These are phyloP conservation scores for Hassar affinis DNA, from an alignment of 2,113 vertebrate genomes.

Conservation along the genomic window DNA sequence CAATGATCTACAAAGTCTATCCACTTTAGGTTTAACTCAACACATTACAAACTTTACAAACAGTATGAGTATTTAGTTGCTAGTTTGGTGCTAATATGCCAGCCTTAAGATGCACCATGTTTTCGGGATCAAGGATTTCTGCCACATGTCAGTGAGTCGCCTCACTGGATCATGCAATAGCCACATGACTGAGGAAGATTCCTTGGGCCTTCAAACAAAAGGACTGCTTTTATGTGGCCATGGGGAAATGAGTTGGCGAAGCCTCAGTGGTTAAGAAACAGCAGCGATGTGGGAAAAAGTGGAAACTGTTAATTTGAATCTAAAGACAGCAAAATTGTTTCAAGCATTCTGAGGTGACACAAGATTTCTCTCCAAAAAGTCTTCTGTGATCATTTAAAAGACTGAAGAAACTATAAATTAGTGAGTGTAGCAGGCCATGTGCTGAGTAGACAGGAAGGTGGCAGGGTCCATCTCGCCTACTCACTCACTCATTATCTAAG, in stretches of 20 bases:
- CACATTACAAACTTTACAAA: background rate
- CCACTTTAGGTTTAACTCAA: constrained; percentile 7
- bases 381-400: constrained; percentile 19
- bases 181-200: constrained; percentile 65
- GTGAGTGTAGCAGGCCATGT: background rate
- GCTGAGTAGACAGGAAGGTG: background rate
- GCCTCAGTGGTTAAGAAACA: constrained; percentile 56
- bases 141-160: constrained; percentile 34
- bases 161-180: constrained; percentile 45
- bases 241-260: constrained; percentile 62
- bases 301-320: constrained; percentile 7
- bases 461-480: background rate
- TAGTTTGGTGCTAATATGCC: background rate
- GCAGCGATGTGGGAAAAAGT: constrained; percentile 26
- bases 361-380: constrained; percentile 1
- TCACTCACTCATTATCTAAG: too few species aligned
- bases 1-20: background rate
- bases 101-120: background rate
- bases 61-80: background rate
- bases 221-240: constrained; percentile 65
- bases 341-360: constrained; percentile 5
- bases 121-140: constrained; percentile 45
- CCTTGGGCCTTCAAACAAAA: constrained; percentile 46
- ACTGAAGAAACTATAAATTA: constrained; percentile 8
- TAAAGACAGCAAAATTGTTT: constrained; percentile 30